phyloP scores from a whole-genome alignment of 2,113 vertebrate genomes.

The Axis porcinus region DNA sequence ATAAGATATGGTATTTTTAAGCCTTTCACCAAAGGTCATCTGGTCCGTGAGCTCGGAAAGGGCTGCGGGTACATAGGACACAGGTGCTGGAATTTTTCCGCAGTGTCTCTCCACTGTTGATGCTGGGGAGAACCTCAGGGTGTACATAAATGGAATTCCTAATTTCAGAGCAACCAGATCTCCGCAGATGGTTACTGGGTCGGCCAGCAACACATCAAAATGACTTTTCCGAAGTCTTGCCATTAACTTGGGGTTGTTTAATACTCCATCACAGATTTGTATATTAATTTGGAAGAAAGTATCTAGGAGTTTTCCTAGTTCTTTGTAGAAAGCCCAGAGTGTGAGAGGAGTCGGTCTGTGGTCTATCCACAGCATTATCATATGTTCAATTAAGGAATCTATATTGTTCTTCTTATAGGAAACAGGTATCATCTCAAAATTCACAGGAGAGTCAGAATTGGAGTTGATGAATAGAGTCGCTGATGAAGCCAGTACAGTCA shows the following conservation, averaged over 20 bases:
- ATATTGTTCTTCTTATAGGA: slow-evolving; percentile 54
- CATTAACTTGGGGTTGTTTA: slow-evolving; percentile 76
- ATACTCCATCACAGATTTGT: slow-evolving; percentile 73
- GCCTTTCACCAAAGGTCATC: slow-evolving; percentile 80
- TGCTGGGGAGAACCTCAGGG: slow-evolving; percentile 79
- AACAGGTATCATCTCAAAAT: slow-evolving; percentile 76
- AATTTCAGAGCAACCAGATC: slow-evolving; percentile 81
- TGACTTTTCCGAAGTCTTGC: slow-evolving; percentile 64
- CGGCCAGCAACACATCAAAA: slow-evolving; percentile 79
- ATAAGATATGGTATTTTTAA: slow-evolving; percentile 81
- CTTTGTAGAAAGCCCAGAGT: slow-evolving; percentile 78
- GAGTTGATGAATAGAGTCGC: slow-evolving; percentile 76
- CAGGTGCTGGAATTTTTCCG: slow-evolving; percentile 78
- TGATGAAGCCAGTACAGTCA: slow-evolving; percentile 77
- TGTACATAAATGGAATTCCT: slow-evolving; percentile 80
- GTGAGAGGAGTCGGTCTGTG: slow-evolving; percentile 76
- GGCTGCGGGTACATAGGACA: slow-evolving; percentile 74
- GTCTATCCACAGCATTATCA: slow-evolving; percentile 78
- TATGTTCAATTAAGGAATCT: slow-evolving; percentile 43
- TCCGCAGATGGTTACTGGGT: slow-evolving; percentile 77
- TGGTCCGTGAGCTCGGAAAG: slow-evolving; percentile 82
- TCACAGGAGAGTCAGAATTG: not conserved
- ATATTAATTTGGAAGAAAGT: slow-evolving; percentile 55
- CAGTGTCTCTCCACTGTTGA: slow-evolving; percentile 81
- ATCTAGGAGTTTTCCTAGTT: slow-evolving; percentile 67